Evolutionary conservation across 2,888 invertebrate species (phyloP), one percentile per base, ranked within the genome.

Genomic region (Lumbricus terrestris): DNA sequence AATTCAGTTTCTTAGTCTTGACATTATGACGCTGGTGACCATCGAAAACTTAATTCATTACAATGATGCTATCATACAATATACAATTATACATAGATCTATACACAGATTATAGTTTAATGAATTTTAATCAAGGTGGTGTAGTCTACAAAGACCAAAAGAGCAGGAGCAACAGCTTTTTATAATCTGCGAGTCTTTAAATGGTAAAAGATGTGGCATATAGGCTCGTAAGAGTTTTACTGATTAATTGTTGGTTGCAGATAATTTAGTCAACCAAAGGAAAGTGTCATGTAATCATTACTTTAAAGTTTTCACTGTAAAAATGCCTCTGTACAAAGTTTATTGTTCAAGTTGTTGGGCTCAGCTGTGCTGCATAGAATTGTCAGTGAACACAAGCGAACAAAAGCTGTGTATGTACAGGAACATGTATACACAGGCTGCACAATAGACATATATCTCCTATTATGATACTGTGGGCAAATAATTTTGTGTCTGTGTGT

Each of bases 401-500:
- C 69, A 69, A n/a, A n/a, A n/a, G 69, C 69, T 47, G 47, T 47
- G 23, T 16, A 20, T 15, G 1, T 47, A 47, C 47, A 5, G 29
- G 69, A 69, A 69, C n/a, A 11, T n/a, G 16, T n/a, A n/a, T n/a
- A n/a, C n/a, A n/a, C n/a, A n/a, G 29, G 11, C 69, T n/a, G 8
- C 29, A 69, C 69, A 69, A 69, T 4, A n/a, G n/a, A 69, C 29
- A 69, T 16, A 3, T n/a, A 69, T 69, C 20, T n/a, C 29, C 8
- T 69, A 69, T 69, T 69, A 69, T 69, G 69, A 69, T n/a, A 69
- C 69, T 69, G 69, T 69, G 69, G 69, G 69, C 69, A 69, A 69
- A 69, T 69, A 69, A 69, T n/a, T 69, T 69, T 13, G 23, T 47
- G 8, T 23, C 47, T 47, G 23, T 47, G 47, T 16, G n/a, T n/a